These are phyloP conservation scores for Tamandua tetradactyla DNA, from an alignment of 2,797 vertebrate species.

Conservation along the genomic window DNA sequence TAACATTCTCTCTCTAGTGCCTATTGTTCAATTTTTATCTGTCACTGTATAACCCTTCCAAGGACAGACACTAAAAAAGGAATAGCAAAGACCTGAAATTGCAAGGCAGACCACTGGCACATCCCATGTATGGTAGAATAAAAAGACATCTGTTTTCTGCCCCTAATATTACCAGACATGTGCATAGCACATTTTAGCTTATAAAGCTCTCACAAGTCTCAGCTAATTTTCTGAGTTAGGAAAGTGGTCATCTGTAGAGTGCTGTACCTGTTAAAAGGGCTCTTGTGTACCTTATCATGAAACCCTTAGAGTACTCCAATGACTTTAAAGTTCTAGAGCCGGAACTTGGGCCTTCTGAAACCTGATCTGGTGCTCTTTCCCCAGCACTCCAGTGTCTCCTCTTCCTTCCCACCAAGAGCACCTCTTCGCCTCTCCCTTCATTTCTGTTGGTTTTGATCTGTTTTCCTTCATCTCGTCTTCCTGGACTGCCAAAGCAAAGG, in stretches of 20 bases:
- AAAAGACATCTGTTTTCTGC: background rate
- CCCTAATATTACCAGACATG: background rate
- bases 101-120: background rate
- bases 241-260: background rate
- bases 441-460: background rate
- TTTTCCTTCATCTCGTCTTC: background rate
- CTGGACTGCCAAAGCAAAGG: conserved; percentile 18
- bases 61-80: background rate
- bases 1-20: background rate
- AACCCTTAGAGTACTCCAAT: background rate
- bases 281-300: background rate
- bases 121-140: background rate
- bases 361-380: background rate
- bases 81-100: background rate
- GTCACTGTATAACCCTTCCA: background rate
- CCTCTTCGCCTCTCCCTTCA: background rate
- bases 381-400: background rate
- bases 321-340: background rate
- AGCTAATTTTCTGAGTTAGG: background rate
- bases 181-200: background rate
- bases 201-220: background rate
- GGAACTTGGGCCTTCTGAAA: background rate
- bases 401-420: background rate
- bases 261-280: background rate
- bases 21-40: background rate